phyloP scores from a whole-genome alignment of 2,113 vertebrate species.

The Scytalopus superciliaris region DNA sequence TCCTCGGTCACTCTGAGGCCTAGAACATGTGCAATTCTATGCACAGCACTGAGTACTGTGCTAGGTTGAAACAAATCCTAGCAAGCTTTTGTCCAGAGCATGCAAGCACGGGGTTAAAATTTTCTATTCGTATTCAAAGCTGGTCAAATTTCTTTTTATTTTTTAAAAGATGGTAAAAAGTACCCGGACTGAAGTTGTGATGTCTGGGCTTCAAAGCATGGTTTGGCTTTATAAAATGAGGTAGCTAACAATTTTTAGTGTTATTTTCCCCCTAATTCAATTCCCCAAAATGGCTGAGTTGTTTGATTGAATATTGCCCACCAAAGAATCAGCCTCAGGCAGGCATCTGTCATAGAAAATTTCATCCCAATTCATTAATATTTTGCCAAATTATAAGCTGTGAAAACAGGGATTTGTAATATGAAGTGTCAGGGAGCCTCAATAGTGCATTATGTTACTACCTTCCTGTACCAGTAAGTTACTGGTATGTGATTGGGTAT shows the following conservation, averaged over 20 bases:
- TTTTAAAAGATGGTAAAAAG: neutral
- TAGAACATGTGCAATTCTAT: neutral
- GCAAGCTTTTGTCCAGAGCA: neutral
- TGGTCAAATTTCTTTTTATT: neutral
- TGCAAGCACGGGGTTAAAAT: neutral
- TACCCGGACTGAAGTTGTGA: neutral
- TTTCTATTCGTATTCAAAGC: neutral
- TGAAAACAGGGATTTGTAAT: neutral
- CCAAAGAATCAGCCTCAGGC: slow-evolving; percentile 21
- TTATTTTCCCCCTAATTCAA: neutral
- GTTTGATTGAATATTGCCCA: neutral
- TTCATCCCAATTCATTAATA: slow-evolving; percentile 14
- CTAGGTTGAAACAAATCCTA: neutral
- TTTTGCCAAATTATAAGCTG: neutral
- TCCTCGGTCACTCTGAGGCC: neutral
- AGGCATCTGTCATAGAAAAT: slow-evolving; percentile 7
- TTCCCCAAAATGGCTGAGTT: neutral
- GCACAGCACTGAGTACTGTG: neutral
- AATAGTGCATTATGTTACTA: neutral
- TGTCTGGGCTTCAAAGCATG: neutral
- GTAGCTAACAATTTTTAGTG: neutral
- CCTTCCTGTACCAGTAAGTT: neutral
- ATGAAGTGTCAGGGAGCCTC: neutral
- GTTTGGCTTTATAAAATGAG: neutral
- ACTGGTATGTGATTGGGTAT: neutral